Percentiles rank a stretch among this genome's conserved stretches.
These are phyloP conservation scores for Caenorhabditis parvicauda DNA, from an alignment of 2,888 invertebrate species.

Conservation along the genomic window DNA sequence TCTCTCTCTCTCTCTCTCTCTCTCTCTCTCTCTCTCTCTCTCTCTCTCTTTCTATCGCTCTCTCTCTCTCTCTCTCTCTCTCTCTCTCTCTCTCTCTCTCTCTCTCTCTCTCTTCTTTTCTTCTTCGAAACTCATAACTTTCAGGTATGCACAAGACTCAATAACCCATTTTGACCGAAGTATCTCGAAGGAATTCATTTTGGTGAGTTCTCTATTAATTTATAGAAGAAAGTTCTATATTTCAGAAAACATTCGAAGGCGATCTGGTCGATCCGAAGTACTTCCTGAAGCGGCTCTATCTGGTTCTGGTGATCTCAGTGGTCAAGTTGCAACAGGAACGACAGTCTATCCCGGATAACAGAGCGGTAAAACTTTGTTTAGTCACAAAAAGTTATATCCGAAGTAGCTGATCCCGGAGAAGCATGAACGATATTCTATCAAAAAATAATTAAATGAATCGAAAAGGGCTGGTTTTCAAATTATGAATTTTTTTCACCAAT, in stretches of 20 bases:
- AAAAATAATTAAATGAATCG: too few relatives aligned
- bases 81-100: not conserved
- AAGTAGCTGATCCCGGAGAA: too few relatives aligned
- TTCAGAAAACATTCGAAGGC: slow-evolving; percentile 20
- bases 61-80: slow-evolving; percentile 1
- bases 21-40: not conserved
- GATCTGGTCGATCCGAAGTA: slow-evolving; percentile 20
- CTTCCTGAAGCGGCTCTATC: slow-evolving; percentile 14
- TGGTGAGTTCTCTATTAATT: not conserved
- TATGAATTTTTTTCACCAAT: too few relatives aligned
- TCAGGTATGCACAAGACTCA: not conserved
- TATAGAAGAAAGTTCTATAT: not conserved
- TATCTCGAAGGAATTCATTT: slow-evolving; percentile 6
- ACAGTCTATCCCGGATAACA: too few relatives aligned
- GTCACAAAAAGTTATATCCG: too few relatives aligned
- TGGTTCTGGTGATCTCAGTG: slow-evolving; percentile 20
- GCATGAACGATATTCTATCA: too few relatives aligned
- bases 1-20: slow-evolving; percentile 7
- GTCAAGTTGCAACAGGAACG: slow-evolving; percentile 15
- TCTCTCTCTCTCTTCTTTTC: not conserved
- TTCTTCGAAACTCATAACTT: not conserved
- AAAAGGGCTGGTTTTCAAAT: too few relatives aligned
- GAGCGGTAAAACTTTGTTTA: too few relatives aligned
- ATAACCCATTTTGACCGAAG: slow-evolving; percentile 1
- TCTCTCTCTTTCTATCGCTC: not conserved